Evolutionary conservation across 1,140 invertebrate genomes (phyloP), one percentile per base, ranked within the genome.

Genomic region (Sitophilus oryzae): DNA sequence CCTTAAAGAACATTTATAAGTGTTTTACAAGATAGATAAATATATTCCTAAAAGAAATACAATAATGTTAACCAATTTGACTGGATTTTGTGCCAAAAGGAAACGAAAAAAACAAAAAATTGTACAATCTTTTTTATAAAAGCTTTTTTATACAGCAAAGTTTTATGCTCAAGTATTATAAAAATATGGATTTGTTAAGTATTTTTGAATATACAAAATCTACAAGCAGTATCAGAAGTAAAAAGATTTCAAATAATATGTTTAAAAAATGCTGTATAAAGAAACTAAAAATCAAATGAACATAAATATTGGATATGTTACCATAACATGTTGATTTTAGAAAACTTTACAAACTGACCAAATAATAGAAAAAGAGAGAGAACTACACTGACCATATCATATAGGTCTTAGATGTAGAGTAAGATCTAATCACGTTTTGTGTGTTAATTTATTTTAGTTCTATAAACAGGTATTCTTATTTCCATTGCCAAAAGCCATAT

Each of bases 301-400:
- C 25, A 6, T 30, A 11, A 5, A 30, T 30, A 30, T 6, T 6
- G 25, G 25, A 41, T n/a, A 50, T 30, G 48, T 50, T 50, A 50
- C 48, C 48, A 50, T 19, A 35, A 20, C n/a, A 16, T 3, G 38
- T 52, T 43, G 50, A 25, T 52, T 52, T 52, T 52, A 52, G 50
- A 52, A 3, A 52, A 42, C 41, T 52, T 52, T 51, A 52, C 50
- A 52, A 52, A 43, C 40, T 52, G 50, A 52, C 50, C 50, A 52
- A 52, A 52, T 22, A 52, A n/a, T n/a, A n/a, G n/a, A n/a, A n/a
- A n/a, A n/a, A n/a, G n/a, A n/a, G 19, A 5, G 25, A 9, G 2
- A 30, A 48, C 3, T 15, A 30, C n/a, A 11, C 20, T 48, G 45
- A 48, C 45, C 45, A 48, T 48, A 48, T 48, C 45, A 23, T n/a